A percentile compares a stretch with the other conserved stretches of the same genome.
phyloP scores from a whole-genome alignment of 2,113 vertebrate genomes.

The Abramis brama region DNA sequence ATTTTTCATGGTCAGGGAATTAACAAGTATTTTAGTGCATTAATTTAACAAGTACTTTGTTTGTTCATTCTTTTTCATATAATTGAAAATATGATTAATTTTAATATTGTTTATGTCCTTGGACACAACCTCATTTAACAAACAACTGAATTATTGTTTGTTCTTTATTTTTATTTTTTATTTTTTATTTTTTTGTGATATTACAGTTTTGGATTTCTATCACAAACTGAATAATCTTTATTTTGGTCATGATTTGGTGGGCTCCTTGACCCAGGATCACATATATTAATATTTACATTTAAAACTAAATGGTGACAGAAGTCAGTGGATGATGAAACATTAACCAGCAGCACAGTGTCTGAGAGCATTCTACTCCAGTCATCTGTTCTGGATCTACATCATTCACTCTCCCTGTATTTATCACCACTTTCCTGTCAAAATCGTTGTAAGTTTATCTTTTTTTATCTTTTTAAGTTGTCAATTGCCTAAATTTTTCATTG shows the following conservation, averaged over 20 bases:
- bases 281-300: slow-evolving; percentile 57
- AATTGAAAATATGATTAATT: not conserved
- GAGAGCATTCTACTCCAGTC: slow-evolving; percentile 39
- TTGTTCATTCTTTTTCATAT: not conserved
- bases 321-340: slow-evolving; percentile 65
- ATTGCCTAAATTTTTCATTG: not conserved
- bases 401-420: slow-evolving; percentile 44
- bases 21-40: not conserved
- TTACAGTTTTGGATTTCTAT: not conserved
- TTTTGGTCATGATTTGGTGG: not conserved
- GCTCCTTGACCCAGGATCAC: slow-evolving; percentile 3
- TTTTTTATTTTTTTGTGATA: not conserved
- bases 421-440: slow-evolving; percentile 39
- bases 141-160: not conserved
- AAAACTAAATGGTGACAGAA: slow-evolving; percentile 52
- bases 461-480: not conserved
- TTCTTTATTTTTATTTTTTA: too few species aligned
- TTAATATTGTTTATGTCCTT: not conserved
- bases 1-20: not conserved
- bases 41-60: not conserved
- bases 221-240: not conserved
- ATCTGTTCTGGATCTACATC: slow-evolving; percentile 48
- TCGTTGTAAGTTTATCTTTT: slow-evolving; percentile 45
- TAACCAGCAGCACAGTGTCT: slow-evolving; percentile 59
- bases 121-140: not conserved